Base-by-base conservation (phyloP, 2,113 vertebrate genomes). In the Cynoglossus semilaevis region DNA sequence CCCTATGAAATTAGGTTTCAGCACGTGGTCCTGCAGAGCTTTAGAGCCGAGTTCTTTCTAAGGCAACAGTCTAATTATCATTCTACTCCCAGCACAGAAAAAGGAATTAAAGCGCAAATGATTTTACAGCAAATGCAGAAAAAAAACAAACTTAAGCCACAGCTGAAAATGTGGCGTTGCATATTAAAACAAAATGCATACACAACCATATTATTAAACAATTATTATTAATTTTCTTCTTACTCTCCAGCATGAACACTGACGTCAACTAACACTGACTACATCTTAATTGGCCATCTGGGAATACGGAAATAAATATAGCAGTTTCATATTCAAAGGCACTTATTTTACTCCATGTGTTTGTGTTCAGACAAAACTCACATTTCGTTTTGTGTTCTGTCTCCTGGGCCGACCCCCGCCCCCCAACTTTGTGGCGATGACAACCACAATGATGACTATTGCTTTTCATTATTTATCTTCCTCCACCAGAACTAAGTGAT, bases 61-160 rank as follows among this genome's bases (percentile, higher is more conserved):
- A 63, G 63, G 44, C 71, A 43, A 65, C 63, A 18, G 47, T 49
- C 73, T 58, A 66, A 80, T 82, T 80, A 80, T 69, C 72, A 77
- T 77, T 62, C 41, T 14, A 75, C 58, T 68, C 58, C 13, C 74
- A 64, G 67, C 62, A 75, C 66, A 70, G 9, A 38, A 35, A 50
- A 51, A 51, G 35, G 71, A 76, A 64, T 62, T 29, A 70, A 76
- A 63, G 77, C 78, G 46, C 67, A 46, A 74, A 83, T 80, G 45
- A 58, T 65, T 78, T 59, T 45, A 48, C 53, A 66, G 69, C 68
- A 45, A 47, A 56, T 52, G 61, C 55, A 46, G 66, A 19, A 56
- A 54, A 74, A 29, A 29, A 29, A 29, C 6, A 53, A 42, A 53
- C 44, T 64, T 51, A 60, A 50, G 42, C 47, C 29, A 56, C 43